Evolutionary conservation across 1,140 invertebrate species (phyloP), one percentile per base, ranked within the genome.

Genomic region (Lordiphosa clarofinis): DNA sequence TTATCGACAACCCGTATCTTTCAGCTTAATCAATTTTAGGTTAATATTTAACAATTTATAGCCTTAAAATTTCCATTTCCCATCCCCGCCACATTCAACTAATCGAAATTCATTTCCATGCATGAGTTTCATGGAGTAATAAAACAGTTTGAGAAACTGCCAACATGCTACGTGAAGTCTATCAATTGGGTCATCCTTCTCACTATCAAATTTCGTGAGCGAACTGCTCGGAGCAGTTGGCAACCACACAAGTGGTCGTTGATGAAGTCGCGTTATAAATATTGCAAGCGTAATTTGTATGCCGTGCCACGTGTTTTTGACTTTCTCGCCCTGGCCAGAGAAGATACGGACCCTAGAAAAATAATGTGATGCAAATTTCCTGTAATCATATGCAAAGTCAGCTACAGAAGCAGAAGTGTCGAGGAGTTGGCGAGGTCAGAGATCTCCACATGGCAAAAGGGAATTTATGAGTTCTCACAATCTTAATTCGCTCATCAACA

Each of bases 361-460:
- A 76, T 81, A 81, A 82, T 81, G 75, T 56, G 58, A 81, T 81
- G 75, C 61, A 81, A 81, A 81, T 81, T 82, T 81, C 58, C 53
- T 81, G 72, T 81, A 81, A 81, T 81, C 76, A 82, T 82, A 81
- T 81, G 75, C 75, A 82, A 82, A 81, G 67, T 82, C 73, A 52
- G 48, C 53, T 54, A 63, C 55, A 10, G 4, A 33, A n/a, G 47
- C 10, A 4, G n/a, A 15, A 1, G 33, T 74, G 62, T 82, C 76
- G 75, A 75, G 71, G 66, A 66, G 48, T 81, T 65, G 69, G 82
- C 66, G 70, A 73, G 75, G 72, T 81, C 75, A 76, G 76, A 43
- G 72, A 72, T 72, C 42, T 68, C n/a, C 47, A 68, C 68, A 69
- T 68, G 67, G 67, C 64, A n/a, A 67, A 42, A 56, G 59, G 57